phyloP scores from a whole-genome alignment of 2,113 vertebrate genomes.

The Australoheros scitulus region DNA sequence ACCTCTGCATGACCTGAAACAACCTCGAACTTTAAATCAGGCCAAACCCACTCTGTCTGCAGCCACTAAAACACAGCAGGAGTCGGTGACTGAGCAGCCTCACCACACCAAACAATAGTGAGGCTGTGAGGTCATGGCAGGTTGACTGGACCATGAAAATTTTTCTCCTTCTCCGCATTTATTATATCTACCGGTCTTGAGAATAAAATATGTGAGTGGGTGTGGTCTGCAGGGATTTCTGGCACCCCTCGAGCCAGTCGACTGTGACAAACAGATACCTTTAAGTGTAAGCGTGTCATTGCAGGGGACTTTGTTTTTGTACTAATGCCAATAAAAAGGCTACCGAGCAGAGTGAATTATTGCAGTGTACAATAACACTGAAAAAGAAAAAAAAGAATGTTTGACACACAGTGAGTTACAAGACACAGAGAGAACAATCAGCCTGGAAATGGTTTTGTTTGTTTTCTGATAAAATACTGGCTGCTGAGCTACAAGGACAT shows the following conservation, averaged over 20 bases:
- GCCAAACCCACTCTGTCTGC: slow-evolving; percentile 1
- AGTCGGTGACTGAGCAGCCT: neutral
- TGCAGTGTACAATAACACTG: neutral
- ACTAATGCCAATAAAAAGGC: slow-evolving; percentile 31
- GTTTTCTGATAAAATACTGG: slow-evolving; percentile 25
- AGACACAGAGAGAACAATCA: slow-evolving; percentile 21
- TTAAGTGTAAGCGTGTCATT: slow-evolving; percentile 17
- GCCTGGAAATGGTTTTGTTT: slow-evolving; percentile 38
- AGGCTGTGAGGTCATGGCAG: neutral
- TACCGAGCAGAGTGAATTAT: neutral
- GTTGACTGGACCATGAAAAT: neutral
- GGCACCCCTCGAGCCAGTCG: neutral
- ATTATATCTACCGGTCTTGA: neutral
- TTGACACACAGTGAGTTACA: neutral
- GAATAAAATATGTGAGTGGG: neutral
- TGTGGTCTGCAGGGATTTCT: slow-evolving; percentile 20
- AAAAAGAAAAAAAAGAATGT: neutral
- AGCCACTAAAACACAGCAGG: neutral
- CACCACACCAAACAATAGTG: neutral
- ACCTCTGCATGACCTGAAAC: slow-evolving; percentile 8
- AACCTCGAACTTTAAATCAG: neutral
- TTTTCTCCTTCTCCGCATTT: neutral
- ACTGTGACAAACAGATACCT: slow-evolving; percentile 18
- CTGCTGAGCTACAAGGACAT: slow-evolving; percentile 2
- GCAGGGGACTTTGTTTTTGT: slow-evolving; percentile 23